A percentile compares a stretch with the other conserved stretches of the same genome.
Evolutionary conservation across 2,888 invertebrate species (phyloP).

Genomic region (Protophormia terraenovae): DNA sequence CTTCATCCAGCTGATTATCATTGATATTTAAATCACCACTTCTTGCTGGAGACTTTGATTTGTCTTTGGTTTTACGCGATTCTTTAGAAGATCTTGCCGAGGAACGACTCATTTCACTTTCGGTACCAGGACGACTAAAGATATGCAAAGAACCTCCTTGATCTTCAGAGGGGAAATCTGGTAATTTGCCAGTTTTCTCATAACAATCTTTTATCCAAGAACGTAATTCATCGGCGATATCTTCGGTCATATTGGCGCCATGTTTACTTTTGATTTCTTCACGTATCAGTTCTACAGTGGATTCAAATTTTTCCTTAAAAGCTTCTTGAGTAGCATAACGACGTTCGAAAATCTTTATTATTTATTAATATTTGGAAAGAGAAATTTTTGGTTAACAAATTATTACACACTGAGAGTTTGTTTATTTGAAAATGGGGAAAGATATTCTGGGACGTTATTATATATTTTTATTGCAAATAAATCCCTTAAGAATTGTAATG

Average conservation of each 20-base stretch:
- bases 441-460: too few species aligned
- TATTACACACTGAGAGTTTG: too few species aligned
- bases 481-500: too few species aligned
- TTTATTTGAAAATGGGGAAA: too few species aligned
- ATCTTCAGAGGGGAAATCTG: conserved; percentile 95
- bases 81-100: conserved; percentile 90
- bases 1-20: conserved; percentile 83
- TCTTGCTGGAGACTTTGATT: conserved; percentile 84
- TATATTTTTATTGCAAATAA: too few species aligned
- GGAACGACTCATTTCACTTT: conserved; percentile 90
- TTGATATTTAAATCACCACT: conserved; percentile 83
- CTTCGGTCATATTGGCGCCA: conserved; percentile 90
- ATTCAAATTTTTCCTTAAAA: conserved; percentile 87
- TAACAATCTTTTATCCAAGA: conserved; percentile 93
- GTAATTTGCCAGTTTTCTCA: conserved; percentile 91
- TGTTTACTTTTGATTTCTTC: conserved; percentile 87
- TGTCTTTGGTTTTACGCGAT: conserved; percentile 89
- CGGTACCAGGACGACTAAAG: conserved; percentile 90
- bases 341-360: conserved; percentile 78
- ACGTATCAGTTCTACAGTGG: conserved; percentile 84
- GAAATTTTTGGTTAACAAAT: background rate
- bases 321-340: conserved; percentile 86
- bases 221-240: conserved; percentile 92
- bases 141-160: conserved; percentile 93
- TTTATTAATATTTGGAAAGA: background rate